Evolutionary conservation across 2,797 vertebrate genomes (phyloP), one percentile per base, ranked within the genome.

Genomic region (Phyllotis vaccarum): DNA sequence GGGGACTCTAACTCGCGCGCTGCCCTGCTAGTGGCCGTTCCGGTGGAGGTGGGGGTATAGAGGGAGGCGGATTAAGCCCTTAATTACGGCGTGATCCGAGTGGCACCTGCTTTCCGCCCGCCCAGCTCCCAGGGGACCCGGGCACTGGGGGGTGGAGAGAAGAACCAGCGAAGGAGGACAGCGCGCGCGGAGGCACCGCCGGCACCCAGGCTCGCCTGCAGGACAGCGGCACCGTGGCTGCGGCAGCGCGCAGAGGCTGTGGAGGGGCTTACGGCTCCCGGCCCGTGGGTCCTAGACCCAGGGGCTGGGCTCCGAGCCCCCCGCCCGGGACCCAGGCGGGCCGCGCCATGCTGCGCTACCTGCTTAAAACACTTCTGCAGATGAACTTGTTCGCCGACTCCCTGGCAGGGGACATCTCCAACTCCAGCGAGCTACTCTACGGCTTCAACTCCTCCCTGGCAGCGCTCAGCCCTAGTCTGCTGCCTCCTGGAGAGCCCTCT

Each of bases 341-440:
- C 14, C 29, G 87, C 98, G 98, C 98, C 98, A 99, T 99, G 99
- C 98, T 99, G 98, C 99, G 99, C 87, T 99, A 99, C 98, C 98
- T 99, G 98, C 99, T 99, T 95, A 99, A 99, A 98, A 99, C 99
- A 74, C 99, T 99, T 95, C 99, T 99, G 97, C 99, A 99, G 98
- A 99, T 99, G 99, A 99, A 99, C 98, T 99, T 99, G 93, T 99
- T 99, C 98, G 99, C 99, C 0, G 99, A 99, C 98, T 99, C 99
- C 76, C 96, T 99, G 96, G 98, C 98, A 60, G 98, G 98, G 0
- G 99, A 99, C 95, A 90, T 98, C 6, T 98, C 98, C 94, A 99
- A 99, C 95, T 98, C 99, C 94, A 99, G 99, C 24, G 99, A 99
- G 60, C 98, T 98, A 58, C 98, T 99, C 98, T 99, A 98, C 96